phyloP scores from a whole-genome alignment of 1,140 invertebrate genomes.

The Eumeta japonica region DNA sequence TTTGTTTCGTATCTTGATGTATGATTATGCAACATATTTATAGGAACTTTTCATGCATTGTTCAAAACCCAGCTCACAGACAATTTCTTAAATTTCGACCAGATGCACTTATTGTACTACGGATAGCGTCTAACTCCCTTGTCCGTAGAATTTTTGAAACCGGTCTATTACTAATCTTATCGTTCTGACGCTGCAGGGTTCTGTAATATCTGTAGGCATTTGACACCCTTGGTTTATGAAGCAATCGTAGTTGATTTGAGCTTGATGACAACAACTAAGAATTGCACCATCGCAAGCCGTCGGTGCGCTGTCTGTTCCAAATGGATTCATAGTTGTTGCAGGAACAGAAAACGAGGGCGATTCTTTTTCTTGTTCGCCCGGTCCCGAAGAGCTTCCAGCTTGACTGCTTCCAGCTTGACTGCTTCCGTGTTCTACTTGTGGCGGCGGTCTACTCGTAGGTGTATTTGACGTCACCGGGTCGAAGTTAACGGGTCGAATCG shows the following conservation, averaged over 20 bases:
- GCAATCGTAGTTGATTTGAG: slow-evolving; percentile 52
- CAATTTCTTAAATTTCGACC: too few species aligned
- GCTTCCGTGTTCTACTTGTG: slow-evolving; percentile 12
- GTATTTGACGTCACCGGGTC: slow-evolving; percentile 15
- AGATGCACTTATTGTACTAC: too few species aligned
- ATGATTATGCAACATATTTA: too few species aligned
- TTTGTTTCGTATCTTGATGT: too few species aligned
- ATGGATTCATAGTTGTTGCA: slow-evolving; percentile 5
- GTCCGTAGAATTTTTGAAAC: slow-evolving; percentile 46
- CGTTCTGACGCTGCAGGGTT: slow-evolving; percentile 60
- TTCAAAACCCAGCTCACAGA: too few species aligned
- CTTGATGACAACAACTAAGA: slow-evolving; percentile 63
- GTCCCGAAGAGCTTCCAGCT: slow-evolving; percentile 12
- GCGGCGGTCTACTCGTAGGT: slow-evolving; percentile 12
- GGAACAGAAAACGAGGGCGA: slow-evolving; percentile 12
- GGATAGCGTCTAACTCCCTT: too few species aligned
- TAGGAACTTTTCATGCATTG: too few species aligned
- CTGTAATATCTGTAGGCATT: slow-evolving; percentile 62
- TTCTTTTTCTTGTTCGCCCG: background rate
- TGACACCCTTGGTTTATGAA: slow-evolving; percentile 67
- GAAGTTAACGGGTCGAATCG: slow-evolving; percentile 18
- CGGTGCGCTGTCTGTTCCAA: slow-evolving; percentile 31
- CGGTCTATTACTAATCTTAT: slow-evolving; percentile 52
- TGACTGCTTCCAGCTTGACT: slow-evolving; percentile 6
- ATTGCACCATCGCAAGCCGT: slow-evolving; percentile 66